phyloP scores from a whole-genome alignment of 2,113 vertebrate genomes.

The western clawed frog (Xenopus tropicalis) region UCB_Xtro_10.0 CM004450.2:54159501-54160000 shows the following conservation, averaged over 20 bases:
- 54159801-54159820: constrained; percentile 45
- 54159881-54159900: constrained; percentile 48
- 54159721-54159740: constrained; percentile 11
- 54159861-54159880: constrained; percentile 37
- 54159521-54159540: not conserved
- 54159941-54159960: constrained; percentile 31
- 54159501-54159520: too few relatives aligned
- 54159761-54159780: constrained; percentile 32
- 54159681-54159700: constrained; percentile 10
- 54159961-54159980: constrained; percentile 52
- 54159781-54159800: constrained; percentile 38
- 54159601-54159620: not conserved
- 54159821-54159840: constrained; percentile 47
- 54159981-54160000: constrained; percentile 52
- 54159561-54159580: not conserved
- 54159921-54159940: constrained; percentile 32
- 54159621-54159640: not conserved
- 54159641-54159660: constrained; percentile 20
- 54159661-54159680: constrained; percentile 3
- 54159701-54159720: constrained; percentile 27
- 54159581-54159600: not conserved
- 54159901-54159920: constrained; percentile 48
- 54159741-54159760: constrained; percentile 24
- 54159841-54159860: constrained; percentile 48
- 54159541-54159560: not conserved